Conservation (phyloP, 2,888 invertebrate genomes). For the Phalera bucephala region DNA sequence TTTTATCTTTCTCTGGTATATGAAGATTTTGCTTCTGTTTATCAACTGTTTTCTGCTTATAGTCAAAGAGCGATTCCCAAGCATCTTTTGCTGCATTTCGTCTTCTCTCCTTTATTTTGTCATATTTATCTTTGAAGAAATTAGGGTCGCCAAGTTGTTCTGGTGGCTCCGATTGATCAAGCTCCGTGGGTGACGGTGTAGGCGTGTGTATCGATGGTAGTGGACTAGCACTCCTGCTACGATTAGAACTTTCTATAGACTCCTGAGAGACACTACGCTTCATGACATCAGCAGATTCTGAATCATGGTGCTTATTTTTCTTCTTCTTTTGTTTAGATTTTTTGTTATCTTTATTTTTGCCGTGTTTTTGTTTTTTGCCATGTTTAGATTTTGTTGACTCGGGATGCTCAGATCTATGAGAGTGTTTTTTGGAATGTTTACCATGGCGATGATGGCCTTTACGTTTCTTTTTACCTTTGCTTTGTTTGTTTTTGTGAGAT, state of each 20-base stretch:
- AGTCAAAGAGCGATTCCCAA: conserved; percentile 72
- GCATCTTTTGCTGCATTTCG: conserved; percentile 76
- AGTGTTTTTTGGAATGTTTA: conserved; percentile 74
- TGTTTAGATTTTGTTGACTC: conserved; percentile 57
- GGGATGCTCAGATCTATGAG: conserved; percentile 52
- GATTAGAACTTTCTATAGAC: conserved; percentile 67
- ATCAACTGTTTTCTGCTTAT: conserved; percentile 67
- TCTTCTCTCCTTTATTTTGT: conserved; percentile 84
- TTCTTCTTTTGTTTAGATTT: conserved; percentile 77
- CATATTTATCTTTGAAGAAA: conserved; percentile 83
- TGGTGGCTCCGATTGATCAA: conserved; percentile 37
- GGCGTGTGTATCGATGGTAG: conserved; percentile 73
- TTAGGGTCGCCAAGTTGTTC: conserved; percentile 59
- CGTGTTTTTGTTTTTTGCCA: conserved; percentile 38
- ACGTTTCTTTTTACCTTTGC: conserved; percentile 72
- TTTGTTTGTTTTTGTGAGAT: conserved; percentile 67
- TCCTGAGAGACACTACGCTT: conserved; percentile 53
- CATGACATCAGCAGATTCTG: conserved; percentile 38
- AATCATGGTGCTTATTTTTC: conserved; percentile 62
- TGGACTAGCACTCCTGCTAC: conserved; percentile 73
- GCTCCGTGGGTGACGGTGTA: conserved; percentile 62
- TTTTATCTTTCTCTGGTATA: conserved; percentile 73
- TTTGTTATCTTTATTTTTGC: conserved; percentile 69
- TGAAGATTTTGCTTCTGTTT: conserved; percentile 62
- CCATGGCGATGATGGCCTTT: conserved; percentile 73